phyloP scores from a whole-genome alignment of 2,797 vertebrate genomes.

The Sebastolobus altivelis region DNA sequence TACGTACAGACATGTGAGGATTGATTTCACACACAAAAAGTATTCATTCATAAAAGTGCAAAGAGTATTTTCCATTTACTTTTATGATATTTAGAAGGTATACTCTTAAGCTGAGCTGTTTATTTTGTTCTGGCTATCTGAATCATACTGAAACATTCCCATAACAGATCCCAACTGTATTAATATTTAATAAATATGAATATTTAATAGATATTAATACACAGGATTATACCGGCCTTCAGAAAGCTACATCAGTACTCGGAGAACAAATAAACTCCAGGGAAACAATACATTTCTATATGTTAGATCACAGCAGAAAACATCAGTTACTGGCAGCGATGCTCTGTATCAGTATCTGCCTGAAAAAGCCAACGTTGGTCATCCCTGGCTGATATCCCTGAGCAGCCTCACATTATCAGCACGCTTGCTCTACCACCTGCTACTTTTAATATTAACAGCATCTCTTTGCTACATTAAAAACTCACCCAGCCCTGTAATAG shows the following conservation, averaged over 20 bases:
- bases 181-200: background rate
- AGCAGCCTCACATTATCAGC: slow-evolving; percentile 38
- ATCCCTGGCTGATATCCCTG: slow-evolving; percentile 18
- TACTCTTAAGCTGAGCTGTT: too few relatives aligned
- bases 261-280: background rate
- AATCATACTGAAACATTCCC: too few relatives aligned
- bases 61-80: too few relatives aligned
- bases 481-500: slow-evolving; percentile 61
- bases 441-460: slow-evolving; percentile 52
- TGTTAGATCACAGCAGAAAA: slow-evolving; percentile 7
- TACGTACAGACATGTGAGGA: too few relatives aligned
- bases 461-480: slow-evolving; percentile 58
- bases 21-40: too few relatives aligned
- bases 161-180: too few relatives aligned
- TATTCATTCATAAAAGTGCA: too few relatives aligned
- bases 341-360: slow-evolving; percentile 15
- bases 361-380: slow-evolving; percentile 6
- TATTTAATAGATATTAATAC: background rate
- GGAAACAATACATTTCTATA: background rate
- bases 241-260: background rate
- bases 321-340: background rate
- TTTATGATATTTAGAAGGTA: too few relatives aligned
- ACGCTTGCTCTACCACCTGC: slow-evolving; percentile 47
- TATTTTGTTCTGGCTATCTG: too few relatives aligned
- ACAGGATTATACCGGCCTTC: background rate